A percentile compares a stretch with the other conserved stretches of the same genome.
phyloP scores from a whole-genome alignment of 1,140 invertebrate species.

The Samia ricini region DNA sequence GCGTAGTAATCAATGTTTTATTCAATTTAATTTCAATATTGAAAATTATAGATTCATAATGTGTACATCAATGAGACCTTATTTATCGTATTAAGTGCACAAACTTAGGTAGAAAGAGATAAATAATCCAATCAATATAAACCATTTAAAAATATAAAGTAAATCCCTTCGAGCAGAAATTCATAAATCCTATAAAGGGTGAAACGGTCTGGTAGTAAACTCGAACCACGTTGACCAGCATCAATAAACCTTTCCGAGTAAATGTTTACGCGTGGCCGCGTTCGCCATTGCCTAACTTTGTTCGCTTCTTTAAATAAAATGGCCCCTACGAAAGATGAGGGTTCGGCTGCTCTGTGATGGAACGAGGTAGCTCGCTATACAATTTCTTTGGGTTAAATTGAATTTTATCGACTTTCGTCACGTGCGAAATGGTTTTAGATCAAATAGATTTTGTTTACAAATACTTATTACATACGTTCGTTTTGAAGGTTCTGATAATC shows the following conservation, averaged over 20 bases:
- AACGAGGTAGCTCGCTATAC: conserved; percentile 23
- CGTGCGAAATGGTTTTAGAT: neutral
- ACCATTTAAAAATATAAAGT: neutral
- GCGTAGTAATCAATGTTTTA: no score
- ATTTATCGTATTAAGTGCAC: no score
- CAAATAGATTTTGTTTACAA: neutral
- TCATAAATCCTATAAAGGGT: conserved; percentile 26
- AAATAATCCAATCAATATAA: neutral
- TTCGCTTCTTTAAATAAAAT: conserved; percentile 47
- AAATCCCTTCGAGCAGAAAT: conserved; percentile 13
- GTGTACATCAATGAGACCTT: no score
- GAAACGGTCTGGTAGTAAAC: conserved; percentile 24
- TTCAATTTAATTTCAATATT: no score
- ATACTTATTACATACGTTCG: neutral
- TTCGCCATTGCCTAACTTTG: conserved; percentile 32
- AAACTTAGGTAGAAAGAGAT: no score
- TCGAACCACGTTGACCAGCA: conserved; percentile 39
- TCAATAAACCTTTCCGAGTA: conserved; percentile 52
- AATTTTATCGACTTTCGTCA: neutral
- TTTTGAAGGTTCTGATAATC: neutral
- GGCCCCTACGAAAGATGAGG: conserved; percentile 27
- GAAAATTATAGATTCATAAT: no score
- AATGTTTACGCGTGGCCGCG: conserved; percentile 52
- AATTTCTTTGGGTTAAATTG: conserved; percentile 1
- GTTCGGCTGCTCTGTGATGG: conserved; percentile 14